These are phyloP conservation scores for Fragum whitleyi DNA, from an alignment of 2,888 invertebrate genomes.

Conservation along the genomic window DNA sequence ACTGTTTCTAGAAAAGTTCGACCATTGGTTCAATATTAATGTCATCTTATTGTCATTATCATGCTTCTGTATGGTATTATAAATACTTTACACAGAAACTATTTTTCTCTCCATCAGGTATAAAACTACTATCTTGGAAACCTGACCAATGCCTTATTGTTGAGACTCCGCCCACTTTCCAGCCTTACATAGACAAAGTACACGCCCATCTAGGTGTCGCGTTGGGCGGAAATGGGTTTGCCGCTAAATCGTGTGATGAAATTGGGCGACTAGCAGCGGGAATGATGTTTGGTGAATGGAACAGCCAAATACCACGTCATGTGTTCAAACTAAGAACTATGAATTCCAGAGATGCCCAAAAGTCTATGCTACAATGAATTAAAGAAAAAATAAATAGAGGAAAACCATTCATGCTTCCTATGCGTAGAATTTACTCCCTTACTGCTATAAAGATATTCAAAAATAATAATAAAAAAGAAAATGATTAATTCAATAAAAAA, in stretches of 20 bases:
- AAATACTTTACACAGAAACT: too few species aligned
- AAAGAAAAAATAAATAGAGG: too few species aligned
- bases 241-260: conserved; percentile 79
- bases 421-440: too few species aligned
- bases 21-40: too few species aligned
- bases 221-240: conserved; percentile 75
- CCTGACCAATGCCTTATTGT: conserved; percentile 68
- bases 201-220: conserved; percentile 69
- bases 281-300: conserved; percentile 73
- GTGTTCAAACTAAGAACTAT: conserved; percentile 12
- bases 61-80: too few species aligned
- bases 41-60: too few species aligned
- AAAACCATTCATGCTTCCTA: too few species aligned
- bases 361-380: conserved; percentile 12
- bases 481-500: too few species aligned
- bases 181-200: conserved; percentile 71
- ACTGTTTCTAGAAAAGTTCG: too few species aligned
- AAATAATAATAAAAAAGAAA: too few species aligned
- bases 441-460: too few species aligned
- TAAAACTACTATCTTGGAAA: conserved; percentile 42
- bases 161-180: conserved; percentile 60
- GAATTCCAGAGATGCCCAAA: neutral
- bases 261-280: conserved; percentile 76
- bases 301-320: conserved; percentile 20
- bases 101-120: too few species aligned